Evolutionary conservation across 2,888 invertebrate genomes (phyloP).

Genomic region (Drosophila lutescens): DNA sequence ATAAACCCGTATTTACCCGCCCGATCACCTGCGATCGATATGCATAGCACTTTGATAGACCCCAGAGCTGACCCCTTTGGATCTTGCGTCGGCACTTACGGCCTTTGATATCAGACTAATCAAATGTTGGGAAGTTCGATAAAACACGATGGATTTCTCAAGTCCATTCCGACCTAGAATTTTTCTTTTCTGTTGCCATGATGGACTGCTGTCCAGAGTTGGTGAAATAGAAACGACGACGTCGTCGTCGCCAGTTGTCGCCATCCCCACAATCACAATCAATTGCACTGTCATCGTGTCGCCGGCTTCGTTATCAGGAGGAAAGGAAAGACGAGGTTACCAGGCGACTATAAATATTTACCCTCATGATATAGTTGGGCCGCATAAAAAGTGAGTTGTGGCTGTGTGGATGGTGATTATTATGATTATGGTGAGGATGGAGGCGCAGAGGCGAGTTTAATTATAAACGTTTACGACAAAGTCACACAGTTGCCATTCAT

Average conservation of each 20-base stretch:
- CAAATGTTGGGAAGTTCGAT: slow-evolving; percentile 54
- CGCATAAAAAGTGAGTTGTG: slow-evolving; percentile 44
- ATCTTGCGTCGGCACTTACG: slow-evolving; percentile 52
- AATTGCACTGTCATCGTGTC: slow-evolving; percentile 57
- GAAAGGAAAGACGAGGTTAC: slow-evolving; percentile 70
- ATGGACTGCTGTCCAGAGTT: slow-evolving; percentile 64
- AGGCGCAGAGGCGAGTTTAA: slow-evolving; percentile 48
- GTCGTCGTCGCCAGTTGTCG: slow-evolving; percentile 31
- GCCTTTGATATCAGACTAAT: slow-evolving; percentile 78
- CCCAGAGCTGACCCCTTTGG: slow-evolving; percentile 35
- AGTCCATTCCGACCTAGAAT: slow-evolving; percentile 2
- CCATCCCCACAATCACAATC: slow-evolving; percentile 39
- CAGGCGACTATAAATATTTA: slow-evolving; percentile 76
- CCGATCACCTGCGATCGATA: slow-evolving; percentile 54
- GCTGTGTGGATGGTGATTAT: slow-evolving; percentile 26
- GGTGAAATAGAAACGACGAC: slow-evolving; percentile 57
- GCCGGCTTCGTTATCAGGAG: slow-evolving; percentile 62
- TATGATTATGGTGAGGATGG: slow-evolving; percentile 20
- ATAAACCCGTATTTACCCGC: slow-evolving; percentile 40
- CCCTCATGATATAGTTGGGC: slow-evolving; percentile 61
- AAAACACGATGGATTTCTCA: slow-evolving; percentile 45
- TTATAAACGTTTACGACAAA: slow-evolving; percentile 43
- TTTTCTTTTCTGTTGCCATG: slow-evolving; percentile 29
- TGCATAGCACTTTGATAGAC: slow-evolving; percentile 8
- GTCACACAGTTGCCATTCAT: slow-evolving; percentile 40